These are phyloP conservation scores for Meloidogyne floridensis DNA, from an alignment of 1,140 invertebrate genomes.

Conservation along the genomic window DNA sequence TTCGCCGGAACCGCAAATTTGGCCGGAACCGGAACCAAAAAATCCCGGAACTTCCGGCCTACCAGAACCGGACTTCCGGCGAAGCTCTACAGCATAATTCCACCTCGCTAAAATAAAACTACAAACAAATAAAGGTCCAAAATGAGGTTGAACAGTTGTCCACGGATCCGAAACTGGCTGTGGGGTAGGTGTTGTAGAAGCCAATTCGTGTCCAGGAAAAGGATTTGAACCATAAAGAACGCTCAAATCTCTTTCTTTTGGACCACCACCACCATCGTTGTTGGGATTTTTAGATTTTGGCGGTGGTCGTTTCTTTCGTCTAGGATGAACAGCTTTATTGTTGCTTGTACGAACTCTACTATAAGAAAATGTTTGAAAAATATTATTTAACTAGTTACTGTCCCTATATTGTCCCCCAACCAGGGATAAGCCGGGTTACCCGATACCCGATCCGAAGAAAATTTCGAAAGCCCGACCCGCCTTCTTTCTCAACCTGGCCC, in stretches of 20 bases:
- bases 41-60: too few species aligned
- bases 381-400: too few species aligned
- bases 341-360: neutral
- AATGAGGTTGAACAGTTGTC: constrained; percentile 55
- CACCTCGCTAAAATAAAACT: too few species aligned
- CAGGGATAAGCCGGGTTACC: too few species aligned
- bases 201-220: neutral
- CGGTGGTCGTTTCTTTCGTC: neutral
- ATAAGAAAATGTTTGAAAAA: too few species aligned
- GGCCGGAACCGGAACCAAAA: neutral
- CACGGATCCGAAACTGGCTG: neutral
- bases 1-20: too few species aligned
- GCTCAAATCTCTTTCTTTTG: constrained; percentile 4
- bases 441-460: too few species aligned
- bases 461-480: too few species aligned
- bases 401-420: too few species aligned
- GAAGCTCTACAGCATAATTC: too few species aligned
- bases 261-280: neutral
- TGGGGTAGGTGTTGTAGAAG: constrained; percentile 13
- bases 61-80: too few species aligned
- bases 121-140: constrained; percentile 51
- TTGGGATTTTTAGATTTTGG: neutral
- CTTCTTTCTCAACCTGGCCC: too few species aligned
- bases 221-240: constrained; percentile 12
- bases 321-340: neutral